A percentile compares a stretch with the other conserved stretches of the same genome.
Conservation (phyloP, 2,888 invertebrate species). For the Chironomus riparius region DNA sequence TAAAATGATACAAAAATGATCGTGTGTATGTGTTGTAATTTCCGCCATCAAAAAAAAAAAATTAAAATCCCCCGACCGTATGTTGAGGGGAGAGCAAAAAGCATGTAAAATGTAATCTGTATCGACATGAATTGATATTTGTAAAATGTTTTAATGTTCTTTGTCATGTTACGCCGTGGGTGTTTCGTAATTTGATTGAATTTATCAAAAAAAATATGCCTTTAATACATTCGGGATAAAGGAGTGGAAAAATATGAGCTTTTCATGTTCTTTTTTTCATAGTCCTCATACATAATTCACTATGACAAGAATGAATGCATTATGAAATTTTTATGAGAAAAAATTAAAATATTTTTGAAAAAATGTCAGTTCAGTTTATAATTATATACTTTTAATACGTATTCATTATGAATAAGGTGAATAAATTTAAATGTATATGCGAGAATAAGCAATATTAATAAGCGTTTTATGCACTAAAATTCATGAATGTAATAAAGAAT, state of each 20-base stretch:
- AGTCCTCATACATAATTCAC: background rate
- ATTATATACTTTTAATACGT: background rate
- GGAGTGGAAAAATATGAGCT: background rate
- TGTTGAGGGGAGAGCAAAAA: background rate
- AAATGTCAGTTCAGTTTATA: background rate
- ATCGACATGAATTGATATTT: background rate
- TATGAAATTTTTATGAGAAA: background rate
- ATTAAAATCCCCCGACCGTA: background rate
- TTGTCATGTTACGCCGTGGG: slow-evolving; percentile 3
- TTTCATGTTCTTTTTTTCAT: background rate
- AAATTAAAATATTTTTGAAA: background rate
- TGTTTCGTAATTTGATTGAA: slow-evolving; percentile 9
- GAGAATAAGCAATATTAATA: background rate
- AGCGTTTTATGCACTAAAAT: background rate
- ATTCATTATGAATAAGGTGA: background rate
- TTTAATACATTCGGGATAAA: background rate
- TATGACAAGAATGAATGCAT: background rate
- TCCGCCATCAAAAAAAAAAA: background rate
- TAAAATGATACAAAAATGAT: background rate
- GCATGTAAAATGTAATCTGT: background rate
- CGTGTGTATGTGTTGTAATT: background rate
- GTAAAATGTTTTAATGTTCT: background rate
- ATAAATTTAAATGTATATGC: too few species aligned
- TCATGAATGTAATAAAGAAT: too few species aligned
- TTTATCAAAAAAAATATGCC: background rate